Evolutionary conservation across 1,140 invertebrate species (phyloP), one percentile per base, ranked within the genome.

Genomic region (Rhyacophila brunnea): DNA sequence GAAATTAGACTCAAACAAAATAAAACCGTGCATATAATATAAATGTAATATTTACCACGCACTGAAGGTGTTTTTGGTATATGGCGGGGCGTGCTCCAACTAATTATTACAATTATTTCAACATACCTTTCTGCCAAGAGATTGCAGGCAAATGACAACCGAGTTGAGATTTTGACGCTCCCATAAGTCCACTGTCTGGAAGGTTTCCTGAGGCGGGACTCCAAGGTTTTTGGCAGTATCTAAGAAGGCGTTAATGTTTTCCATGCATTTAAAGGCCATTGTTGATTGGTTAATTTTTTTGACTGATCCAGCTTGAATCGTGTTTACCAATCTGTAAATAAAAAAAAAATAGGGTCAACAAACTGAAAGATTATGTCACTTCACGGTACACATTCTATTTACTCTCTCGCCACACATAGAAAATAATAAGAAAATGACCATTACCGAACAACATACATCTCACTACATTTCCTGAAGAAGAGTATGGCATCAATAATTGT

Each of bases 201-300:
- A 99, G 28, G 92, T 93, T 77, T 97, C 95, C 75, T 95, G 92
- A 19, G 92, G 85, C 15, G 92, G 93, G 1, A 99, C 95, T 20
- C 96, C 96, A 55, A 97, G 83, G n/a, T 82, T 81, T 70, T 86
- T 87, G 35, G 91, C 92, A 6, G 87, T 87, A 66, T 90, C 89
- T 52, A 98, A 79, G 79, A 99, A 99, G 6, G 86, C 86, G 68
- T 97, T 96, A 60, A 99, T 98, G 73, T 99, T 98, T 79, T 98
- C 96, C 96, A 98, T 98, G 71, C 93, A 96, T 69, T 96, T 96
- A 78, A 97, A 97, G n/a, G 94, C 93, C 87, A 95, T 91, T 68
- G 82, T 83, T 32, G 84, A 89, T 66, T 86, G 83, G 73, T 95
- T 95, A 58, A 95, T 85, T 78, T 94, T 95, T 79, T 93, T 95